phyloP scores from a whole-genome alignment of 1,140 invertebrate species.

The Hormaphis cornu region DNA sequence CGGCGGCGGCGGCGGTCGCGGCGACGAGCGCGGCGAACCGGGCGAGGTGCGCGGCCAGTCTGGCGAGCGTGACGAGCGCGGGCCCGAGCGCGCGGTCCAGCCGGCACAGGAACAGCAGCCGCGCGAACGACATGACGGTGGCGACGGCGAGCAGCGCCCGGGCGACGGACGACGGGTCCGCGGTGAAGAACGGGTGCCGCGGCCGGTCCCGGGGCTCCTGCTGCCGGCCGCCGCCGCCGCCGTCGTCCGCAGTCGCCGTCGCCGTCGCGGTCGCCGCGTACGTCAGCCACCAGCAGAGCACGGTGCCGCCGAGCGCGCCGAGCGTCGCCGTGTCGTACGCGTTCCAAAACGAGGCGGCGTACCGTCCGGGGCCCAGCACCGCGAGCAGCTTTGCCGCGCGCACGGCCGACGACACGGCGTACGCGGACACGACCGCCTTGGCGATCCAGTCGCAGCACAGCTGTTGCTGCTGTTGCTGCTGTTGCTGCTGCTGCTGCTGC shows the following conservation, averaged over 20 bases:
- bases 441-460: not conserved
- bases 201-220: constrained; percentile 53
- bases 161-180: constrained; percentile 59
- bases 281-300: not conserved
- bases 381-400: not conserved
- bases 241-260: not conserved
- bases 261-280: not conserved
- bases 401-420: not conserved
- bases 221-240: not conserved
- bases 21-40: constrained; percentile 48
- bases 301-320: not conserved
- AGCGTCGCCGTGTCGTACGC: not conserved
- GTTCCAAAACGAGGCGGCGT: not conserved
- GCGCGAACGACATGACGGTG: constrained; percentile 58
- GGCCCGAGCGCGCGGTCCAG: constrained; percentile 51
- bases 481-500: too few species aligned
- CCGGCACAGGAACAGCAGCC: constrained; percentile 49
- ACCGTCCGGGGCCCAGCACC: not conserved
- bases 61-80: constrained; percentile 51
- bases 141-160: constrained; percentile 63
- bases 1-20: constrained; percentile 47
- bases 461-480: too few species aligned
- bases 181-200: too few species aligned
- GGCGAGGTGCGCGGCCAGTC: constrained; percentile 50
- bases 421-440: not conserved